Evolutionary conservation across 1,140 invertebrate genomes (phyloP).

Genomic region (Akabosia matsudoensis): DNA sequence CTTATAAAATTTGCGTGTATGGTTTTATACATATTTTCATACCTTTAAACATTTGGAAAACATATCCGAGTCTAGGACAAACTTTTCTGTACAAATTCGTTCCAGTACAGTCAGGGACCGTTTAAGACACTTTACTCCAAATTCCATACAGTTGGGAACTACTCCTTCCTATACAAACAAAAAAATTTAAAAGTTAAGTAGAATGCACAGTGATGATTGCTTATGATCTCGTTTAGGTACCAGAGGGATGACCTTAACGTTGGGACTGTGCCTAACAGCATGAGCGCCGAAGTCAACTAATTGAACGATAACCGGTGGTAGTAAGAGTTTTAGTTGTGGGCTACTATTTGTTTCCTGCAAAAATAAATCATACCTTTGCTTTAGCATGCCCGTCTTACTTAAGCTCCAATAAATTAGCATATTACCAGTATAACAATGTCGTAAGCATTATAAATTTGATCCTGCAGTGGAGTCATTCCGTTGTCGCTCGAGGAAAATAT

Average conservation of each 20-base stretch:
- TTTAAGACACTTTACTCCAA: slow-evolving; percentile 44
- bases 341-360: slow-evolving; percentile 34
- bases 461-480: slow-evolving; percentile 45
- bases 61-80: slow-evolving; percentile 29
- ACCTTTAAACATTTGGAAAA: slow-evolving; percentile 34
- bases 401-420: neutral
- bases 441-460: slow-evolving; percentile 44
- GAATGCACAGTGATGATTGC: neutral
- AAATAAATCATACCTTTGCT: neutral
- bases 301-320: slow-evolving; percentile 40
- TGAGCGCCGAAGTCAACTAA: slow-evolving; percentile 42
- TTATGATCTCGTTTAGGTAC: neutral
- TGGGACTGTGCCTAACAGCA: slow-evolving; percentile 35
- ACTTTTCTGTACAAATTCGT: slow-evolving; percentile 31
- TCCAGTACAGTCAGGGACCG: slow-evolving; percentile 28
- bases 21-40: neutral
- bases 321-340: slow-evolving; percentile 24
- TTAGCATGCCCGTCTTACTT: neutral
- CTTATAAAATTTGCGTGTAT: neutral
- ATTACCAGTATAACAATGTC: slow-evolving; percentile 39
- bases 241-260: slow-evolving; percentile 39
- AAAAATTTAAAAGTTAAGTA: neutral
- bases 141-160: slow-evolving; percentile 45
- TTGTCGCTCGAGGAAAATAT: slow-evolving; percentile 43
- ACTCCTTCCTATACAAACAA: slow-evolving; percentile 39